These are phyloP conservation scores for Pterostichus niger DNA, from an alignment of 2,888 invertebrate species.

Conservation along the genomic window DNA sequence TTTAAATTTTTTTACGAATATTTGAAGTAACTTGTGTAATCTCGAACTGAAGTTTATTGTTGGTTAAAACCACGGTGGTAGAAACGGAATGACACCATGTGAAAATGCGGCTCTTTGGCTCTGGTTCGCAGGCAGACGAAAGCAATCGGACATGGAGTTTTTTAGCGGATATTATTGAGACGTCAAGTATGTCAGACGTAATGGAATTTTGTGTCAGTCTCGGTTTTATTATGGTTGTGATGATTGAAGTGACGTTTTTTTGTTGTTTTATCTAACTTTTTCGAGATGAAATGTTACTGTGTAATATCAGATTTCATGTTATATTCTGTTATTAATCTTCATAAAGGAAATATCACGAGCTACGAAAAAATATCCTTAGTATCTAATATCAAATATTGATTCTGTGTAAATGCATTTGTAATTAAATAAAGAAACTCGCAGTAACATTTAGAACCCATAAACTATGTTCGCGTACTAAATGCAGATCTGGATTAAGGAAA, in stretches of 20 bases:
- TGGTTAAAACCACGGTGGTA: too few relatives aligned
- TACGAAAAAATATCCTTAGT: background rate
- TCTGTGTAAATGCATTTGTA: too few relatives aligned
- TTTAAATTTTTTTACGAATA: too few relatives aligned
- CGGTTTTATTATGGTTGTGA: conserved; percentile 22
- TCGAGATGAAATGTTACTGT: background rate
- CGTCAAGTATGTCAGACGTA: conserved; percentile 42
- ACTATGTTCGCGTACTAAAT: too few relatives aligned
- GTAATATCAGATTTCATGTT: conserved; percentile 9
- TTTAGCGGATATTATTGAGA: conserved; percentile 45
- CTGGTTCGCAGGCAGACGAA: conserved; percentile 10
- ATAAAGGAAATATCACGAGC: background rate
- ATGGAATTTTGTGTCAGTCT: conserved; percentile 47
- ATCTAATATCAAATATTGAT: background rate
- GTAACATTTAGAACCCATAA: too few relatives aligned
- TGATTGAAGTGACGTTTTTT: conserved; percentile 36
- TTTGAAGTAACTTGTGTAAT: too few relatives aligned
- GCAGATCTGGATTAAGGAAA: too few relatives aligned
- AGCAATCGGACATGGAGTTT: conserved; percentile 48
- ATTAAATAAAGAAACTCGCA: too few relatives aligned
- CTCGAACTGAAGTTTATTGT: too few relatives aligned
- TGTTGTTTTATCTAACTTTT: conserved; percentile 1
- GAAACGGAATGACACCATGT: too few relatives aligned
- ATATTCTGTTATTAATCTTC: conserved; percentile 22
- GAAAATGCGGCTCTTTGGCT: conserved; percentile 1